Evolutionary conservation across 2,888 invertebrate species (phyloP), one percentile per base, ranked within the genome.

Genomic region (Hipparchia sbordonii): DNA sequence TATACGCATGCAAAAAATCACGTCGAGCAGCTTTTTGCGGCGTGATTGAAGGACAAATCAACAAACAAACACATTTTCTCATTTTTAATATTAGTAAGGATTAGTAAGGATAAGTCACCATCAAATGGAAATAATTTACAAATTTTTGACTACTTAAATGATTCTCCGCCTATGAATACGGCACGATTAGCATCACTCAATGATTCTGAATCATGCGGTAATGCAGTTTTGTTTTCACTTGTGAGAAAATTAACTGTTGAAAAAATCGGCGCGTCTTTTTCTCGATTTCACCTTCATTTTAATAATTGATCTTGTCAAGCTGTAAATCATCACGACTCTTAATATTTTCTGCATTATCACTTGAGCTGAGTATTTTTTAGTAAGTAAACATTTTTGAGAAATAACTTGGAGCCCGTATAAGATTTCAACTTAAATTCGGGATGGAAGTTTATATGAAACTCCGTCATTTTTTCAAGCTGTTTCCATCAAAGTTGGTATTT

Each of bases 231-330:
- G 72, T 77, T 78, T 78, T 78, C 78, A 78, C 78, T 78, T 67
- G 62, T 65, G 77, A 74, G 78, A 77, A 74, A 77, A 77, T 73
- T 71, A 71, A 71, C 72, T 62, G 70, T 69, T 6, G 39, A 72
- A 77, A 76, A 72, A 73, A 59, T 51, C 12, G 46, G 12, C 46
- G 63, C 70, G 62, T 69, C 63, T 77, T 73, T 76, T 73, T 71
- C 72, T 76, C 75, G 78, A 78, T 77, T 77, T 74, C 75, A 74
- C 76, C 72, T 77, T 78, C 75, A 78, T 77, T 78, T 76, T 77
- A 75, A 76, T 76, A 76, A 76, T 70, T 61, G 71, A 59, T 9
- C 12, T 56, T 23, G 56, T 52, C 70, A 51, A 62, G 48, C 13
- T 63, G 67, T 51, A 68, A 67, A 60, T 70, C 62, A 59, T 57